phyloP scores from a whole-genome alignment of 2,113 vertebrate genomes.

The Lagopus muta region DNA sequence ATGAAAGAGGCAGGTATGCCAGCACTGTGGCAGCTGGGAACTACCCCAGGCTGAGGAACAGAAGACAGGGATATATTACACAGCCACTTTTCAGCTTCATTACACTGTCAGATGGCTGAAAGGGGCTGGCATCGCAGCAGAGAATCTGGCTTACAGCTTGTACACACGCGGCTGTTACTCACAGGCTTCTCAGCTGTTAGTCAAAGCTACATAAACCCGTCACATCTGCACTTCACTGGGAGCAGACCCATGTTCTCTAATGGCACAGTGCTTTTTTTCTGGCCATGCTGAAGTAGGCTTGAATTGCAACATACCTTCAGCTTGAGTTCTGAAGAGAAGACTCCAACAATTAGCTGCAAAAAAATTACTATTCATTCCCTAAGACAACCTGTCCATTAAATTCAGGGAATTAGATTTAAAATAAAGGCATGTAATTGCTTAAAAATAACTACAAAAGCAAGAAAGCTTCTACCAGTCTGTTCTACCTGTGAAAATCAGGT shows the following conservation, averaged over 20 bases:
- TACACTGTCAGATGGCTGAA: slow-evolving; percentile 45
- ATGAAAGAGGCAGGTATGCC: not conserved
- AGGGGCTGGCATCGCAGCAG: slow-evolving; percentile 30
- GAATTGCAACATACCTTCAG: not conserved
- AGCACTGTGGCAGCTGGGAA: not conserved
- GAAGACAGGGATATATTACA: slow-evolving; percentile 1
- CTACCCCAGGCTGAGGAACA: not conserved
- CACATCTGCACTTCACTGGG: not conserved
- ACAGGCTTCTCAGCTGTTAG: slow-evolving; percentile 32
- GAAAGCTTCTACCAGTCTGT: not conserved
- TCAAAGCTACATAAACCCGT: not conserved
- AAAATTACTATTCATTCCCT: not conserved
- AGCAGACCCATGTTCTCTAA: not conserved
- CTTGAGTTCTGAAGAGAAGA: not conserved
- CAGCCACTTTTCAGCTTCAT: slow-evolving; percentile 55
- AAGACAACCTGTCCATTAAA: not conserved
- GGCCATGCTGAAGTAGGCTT: not conserved
- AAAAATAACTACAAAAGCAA: not conserved
- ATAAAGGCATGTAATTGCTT: not conserved
- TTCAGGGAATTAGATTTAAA: not conserved
- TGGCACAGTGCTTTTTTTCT: not conserved
- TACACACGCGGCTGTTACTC: slow-evolving; percentile 20
- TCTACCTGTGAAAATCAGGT: not conserved
- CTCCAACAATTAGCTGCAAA: too few species aligned
- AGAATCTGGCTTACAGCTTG: slow-evolving; percentile 23